Evolutionary conservation across 2,888 invertebrate species (phyloP), one percentile per base, ranked within the genome.

Genomic region (Ormia ochracea): DNA sequence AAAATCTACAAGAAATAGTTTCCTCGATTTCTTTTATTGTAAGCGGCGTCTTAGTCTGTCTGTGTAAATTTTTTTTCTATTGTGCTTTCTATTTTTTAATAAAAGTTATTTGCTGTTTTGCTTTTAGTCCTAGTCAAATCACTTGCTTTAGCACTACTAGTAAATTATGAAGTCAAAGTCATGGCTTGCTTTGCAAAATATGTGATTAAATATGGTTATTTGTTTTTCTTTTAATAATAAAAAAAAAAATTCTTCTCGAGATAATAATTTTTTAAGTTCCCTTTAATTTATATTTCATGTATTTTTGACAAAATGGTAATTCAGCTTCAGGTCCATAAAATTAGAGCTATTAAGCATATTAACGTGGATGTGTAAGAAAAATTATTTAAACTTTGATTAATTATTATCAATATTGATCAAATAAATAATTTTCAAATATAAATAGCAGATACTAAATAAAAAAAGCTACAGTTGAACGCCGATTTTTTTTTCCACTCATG

Each of bases 121-220:
- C 14, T 52, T 21, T 21, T 12, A 41, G 63, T 56, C 7, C 6
- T 41, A 23, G 21, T 31, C 2, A 26, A 45, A 48, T 43, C 19
- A 10, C 14, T 41, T 59, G 17, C 26, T 43, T n/a, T 58, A n/a
- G 9, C 19, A 33, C 23, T 36, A 36, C 54, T 73, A 43, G 56
- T 58, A 52, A 41, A 33, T 68, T 59, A 68, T 68, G 33, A 52
- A 61, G 69, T 69, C 63, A 69, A 61, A 52, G 68, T 69, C 61
- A 17, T 63, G 19, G 33, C 52, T 61, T 45, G 58, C 12, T 73
- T 56, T 36, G 14, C 21, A 19, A n/a, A 52, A 28, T 26, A 23
- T 23, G 17, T 41, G 28, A 21, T 2, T 19, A 28, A 17, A 65
- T 12, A 5, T 43, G 43, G 9, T 54, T 28, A 9, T 2, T 43